Evolutionary conservation across 2,113 vertebrate genomes (phyloP).

Genomic region (Catharus minimus): DNA sequence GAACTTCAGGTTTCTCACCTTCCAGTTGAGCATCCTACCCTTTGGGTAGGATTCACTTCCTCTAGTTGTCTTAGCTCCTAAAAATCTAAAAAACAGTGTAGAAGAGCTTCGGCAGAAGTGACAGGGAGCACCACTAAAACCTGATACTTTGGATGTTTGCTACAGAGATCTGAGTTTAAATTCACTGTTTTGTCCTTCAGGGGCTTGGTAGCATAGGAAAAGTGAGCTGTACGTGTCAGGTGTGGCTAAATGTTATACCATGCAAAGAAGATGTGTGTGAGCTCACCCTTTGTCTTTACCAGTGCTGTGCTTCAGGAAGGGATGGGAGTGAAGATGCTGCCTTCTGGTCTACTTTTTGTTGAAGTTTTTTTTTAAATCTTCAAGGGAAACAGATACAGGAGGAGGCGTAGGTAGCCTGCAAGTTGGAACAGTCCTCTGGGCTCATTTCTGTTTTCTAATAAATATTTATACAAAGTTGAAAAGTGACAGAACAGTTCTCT

Average conservation of each 20-base stretch:
- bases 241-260: background rate
- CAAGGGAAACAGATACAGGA: background rate
- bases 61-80: background rate
- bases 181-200: background rate
- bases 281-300: background rate
- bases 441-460: background rate
- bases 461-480: conserved; percentile 25
- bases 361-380: background rate
- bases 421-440: background rate
- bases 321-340: background rate
- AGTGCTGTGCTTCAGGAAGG: background rate
- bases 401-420: background rate
- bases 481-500: background rate
- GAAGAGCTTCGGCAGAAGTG: background rate
- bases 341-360: background rate
- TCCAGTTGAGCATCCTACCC: background rate
- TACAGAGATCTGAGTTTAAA: background rate
- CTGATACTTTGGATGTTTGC: background rate
- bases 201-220: background rate
- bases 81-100: background rate
- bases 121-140: background rate
- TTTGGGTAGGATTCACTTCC: background rate
- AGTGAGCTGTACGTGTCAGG: background rate
- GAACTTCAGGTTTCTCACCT: background rate
- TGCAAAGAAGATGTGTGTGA: background rate